A percentile compares a stretch with the other conserved stretches of the same genome.
Evolutionary conservation across 2,888 invertebrate species (phyloP).

Genomic region (Platycheirus albimanus): DNA sequence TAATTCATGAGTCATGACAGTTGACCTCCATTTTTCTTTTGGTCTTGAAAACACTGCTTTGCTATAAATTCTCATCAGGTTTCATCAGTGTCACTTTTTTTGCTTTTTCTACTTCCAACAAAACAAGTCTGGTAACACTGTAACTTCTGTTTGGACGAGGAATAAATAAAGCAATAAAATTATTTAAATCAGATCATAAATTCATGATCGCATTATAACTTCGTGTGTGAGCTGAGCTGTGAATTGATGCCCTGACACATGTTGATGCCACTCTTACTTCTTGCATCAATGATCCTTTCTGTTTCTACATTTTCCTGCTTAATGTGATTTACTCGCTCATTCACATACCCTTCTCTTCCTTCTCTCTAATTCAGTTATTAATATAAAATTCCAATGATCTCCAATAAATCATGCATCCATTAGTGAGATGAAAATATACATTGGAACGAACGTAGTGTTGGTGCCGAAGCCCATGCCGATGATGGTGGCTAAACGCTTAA

Average conservation of each 20-base stretch:
- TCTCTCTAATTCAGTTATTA: conserved; percentile 49
- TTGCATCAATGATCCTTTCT: conserved; percentile 11
- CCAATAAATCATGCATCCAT: conserved; percentile 68
- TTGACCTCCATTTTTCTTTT: no score
- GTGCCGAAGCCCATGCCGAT: no score
- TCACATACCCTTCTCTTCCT: background rate
- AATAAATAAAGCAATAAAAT: conserved; percentile 22
- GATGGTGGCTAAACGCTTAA: conserved; percentile 50
- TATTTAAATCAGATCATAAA: conserved; percentile 2
- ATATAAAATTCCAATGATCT: conserved; percentile 65
- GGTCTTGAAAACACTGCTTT: no score
- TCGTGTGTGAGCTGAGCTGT: conserved; percentile 61
- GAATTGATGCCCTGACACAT: conserved; percentile 60
- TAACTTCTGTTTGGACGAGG: background rate
- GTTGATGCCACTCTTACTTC: conserved; percentile 59
- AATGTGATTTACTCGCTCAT: conserved; percentile 21
- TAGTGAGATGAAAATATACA: conserved; percentile 36
- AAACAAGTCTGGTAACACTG: background rate
- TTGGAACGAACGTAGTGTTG: no score
- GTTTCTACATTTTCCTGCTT: background rate
- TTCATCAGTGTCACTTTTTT: no score
- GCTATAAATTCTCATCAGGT: no score
- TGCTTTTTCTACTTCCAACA: no score
- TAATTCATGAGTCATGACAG: no score
- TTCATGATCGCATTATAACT: conserved; percentile 28